Evolutionary conservation across 2,797 vertebrate species (phyloP).

Genomic region (Molossus molossus): DNA sequence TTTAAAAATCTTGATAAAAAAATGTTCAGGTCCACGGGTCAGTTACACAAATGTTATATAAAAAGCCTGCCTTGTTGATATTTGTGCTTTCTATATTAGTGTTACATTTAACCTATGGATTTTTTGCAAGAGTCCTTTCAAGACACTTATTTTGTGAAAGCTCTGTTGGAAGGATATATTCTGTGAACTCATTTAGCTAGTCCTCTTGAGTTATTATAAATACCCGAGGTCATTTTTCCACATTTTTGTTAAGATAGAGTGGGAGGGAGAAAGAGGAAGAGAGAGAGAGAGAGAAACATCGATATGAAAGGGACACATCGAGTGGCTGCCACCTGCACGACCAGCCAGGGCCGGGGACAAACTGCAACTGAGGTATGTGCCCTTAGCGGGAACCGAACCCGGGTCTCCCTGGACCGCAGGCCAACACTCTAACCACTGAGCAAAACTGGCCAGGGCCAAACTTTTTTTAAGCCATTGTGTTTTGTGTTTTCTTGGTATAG

Average conservation of each 20-base stretch:
- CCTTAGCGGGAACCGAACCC: no score
- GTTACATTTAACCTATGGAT: not conserved
- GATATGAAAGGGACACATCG: no score
- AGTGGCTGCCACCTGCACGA: no score
- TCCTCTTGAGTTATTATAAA: not conserved
- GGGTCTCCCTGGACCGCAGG: no score
- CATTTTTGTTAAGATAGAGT: no score
- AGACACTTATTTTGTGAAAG: not conserved
- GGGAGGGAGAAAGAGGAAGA: no score
- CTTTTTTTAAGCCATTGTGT: not conserved
- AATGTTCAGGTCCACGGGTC: not conserved
- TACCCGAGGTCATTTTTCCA: no score
- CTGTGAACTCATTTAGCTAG: not conserved
- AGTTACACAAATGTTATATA: not conserved
- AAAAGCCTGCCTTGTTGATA: not conserved
- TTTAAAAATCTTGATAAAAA: not conserved
- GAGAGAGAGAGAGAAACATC: no score
- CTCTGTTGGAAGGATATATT: not conserved
- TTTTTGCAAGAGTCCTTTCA: not conserved
- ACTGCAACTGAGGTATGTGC: no score
- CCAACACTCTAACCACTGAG: no score
- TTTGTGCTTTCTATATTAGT: not conserved
- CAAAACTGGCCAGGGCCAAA: no score
- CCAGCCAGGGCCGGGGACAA: no score
- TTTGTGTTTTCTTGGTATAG: not conserved